phyloP scores from a whole-genome alignment of 2,113 vertebrate genomes.

The Petrocephalus microphthalmus region DNA sequence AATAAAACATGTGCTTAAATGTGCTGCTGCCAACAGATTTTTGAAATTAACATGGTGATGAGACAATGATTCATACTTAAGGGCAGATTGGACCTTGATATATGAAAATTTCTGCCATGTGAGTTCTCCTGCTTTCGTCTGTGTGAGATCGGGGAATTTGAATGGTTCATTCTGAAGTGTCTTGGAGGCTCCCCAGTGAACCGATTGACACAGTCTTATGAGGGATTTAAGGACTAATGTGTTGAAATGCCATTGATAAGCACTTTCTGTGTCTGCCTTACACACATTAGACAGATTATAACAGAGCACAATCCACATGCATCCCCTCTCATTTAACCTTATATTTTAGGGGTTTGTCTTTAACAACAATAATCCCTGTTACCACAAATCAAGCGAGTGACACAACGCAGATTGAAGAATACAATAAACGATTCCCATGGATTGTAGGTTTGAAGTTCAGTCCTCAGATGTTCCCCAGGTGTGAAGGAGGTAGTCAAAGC shows the following conservation, averaged over 20 bases:
- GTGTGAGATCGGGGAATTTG: not conserved
- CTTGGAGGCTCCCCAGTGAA: not conserved
- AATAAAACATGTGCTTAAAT: not conserved
- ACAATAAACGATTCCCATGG: not conserved
- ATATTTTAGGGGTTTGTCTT: not conserved
- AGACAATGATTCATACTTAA: not conserved
- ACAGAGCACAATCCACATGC: not conserved
- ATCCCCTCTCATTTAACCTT: not conserved
- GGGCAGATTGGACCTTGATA: not conserved
- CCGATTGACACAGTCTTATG: not conserved
- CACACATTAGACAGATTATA: not conserved
- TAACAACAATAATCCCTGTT: not conserved
- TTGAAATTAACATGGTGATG: not conserved
- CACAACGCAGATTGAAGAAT: not conserved
- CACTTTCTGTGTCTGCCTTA: not conserved
- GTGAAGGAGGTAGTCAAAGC: conserved; percentile 41
- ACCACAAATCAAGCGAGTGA: not conserved
- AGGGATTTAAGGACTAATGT: not conserved
- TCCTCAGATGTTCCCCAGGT: not conserved
- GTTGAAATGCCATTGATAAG: not conserved
- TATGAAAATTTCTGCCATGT: not conserved
- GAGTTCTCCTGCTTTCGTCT: not conserved
- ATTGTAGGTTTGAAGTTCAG: conserved; percentile 21
- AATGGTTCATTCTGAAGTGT: not conserved
- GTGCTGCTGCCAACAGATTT: not conserved